Evolutionary conservation across 2,797 vertebrate genomes (phyloP), one percentile per base, ranked within the genome.

Genomic region (Mormyrus proboscirostris): DNA sequence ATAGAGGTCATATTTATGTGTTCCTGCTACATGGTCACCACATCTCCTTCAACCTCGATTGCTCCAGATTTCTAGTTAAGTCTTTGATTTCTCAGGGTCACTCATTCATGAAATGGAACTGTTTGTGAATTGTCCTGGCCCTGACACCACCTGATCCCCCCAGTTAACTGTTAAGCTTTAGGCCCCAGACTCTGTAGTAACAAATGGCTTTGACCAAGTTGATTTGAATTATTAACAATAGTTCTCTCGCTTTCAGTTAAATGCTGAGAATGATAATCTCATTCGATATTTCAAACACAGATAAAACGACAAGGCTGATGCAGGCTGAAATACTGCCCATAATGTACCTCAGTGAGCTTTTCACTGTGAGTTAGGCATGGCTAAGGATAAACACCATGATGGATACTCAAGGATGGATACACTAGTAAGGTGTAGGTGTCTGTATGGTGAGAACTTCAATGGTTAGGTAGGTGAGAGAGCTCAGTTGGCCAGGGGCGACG

Each of bases 211-310:
- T 69, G 62, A 69, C 25, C 10, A 4, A 69, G 29, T 14, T 33
- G 1, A 73, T 16, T 16, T 73, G 69, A 73, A 73, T 73, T 38
- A 73, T 73, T 16, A 73, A 14, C 29, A 38, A 38, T 73, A 73
- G 65, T 73, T 73, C 25, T 14, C 10, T 33, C 65, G 95, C 95
- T 94, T 96, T 94, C 94, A 95, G 95, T 94, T 94, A 95, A 95
- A 90, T 55, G 90, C 83, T 90, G 69, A 89, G 47, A 88, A 90
- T 89, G 87, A 89, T 76, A 92, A 93, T 93, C 88, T 89, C 88
- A 89, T 90, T 49, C 10, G 73, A 1, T 62, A 6, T 82, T 90
- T 88, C 88, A 38, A 89, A 86, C 90, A 53, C 90, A 55, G 25
- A 89, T 6, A 0, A 51, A 53, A 10, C 25, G 1, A 41, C 14